phyloP scores from a whole-genome alignment of 30 jellyfish, hydroid and myxozoan genomes.

The Morbakka virulenta region DNA sequence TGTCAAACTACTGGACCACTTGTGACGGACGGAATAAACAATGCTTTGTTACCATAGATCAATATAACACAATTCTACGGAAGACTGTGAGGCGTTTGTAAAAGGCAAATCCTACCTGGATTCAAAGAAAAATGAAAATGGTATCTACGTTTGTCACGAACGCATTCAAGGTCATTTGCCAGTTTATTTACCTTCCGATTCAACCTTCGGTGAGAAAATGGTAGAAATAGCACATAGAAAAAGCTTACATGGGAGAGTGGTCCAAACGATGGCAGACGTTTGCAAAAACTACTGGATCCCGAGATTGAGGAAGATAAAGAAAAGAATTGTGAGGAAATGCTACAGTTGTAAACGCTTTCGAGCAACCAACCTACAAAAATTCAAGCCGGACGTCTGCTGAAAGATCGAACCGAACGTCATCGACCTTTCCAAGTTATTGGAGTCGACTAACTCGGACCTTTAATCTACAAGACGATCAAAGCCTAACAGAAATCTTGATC shows the following conservation, averaged over 20 bases:
- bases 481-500: not conserved
- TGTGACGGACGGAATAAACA: no score
- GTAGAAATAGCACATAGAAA: not conserved
- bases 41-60: not conserved
- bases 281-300: constrained; percentile 3
- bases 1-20: no score
- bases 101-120: no score
- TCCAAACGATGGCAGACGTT: constrained; percentile 5
- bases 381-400: constrained; percentile 3
- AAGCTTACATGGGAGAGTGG: not conserved
- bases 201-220: not conserved
- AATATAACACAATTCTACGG: no score
- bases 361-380: constrained; percentile 26
- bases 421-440: constrained; percentile 33
- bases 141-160: constrained; percentile 1
- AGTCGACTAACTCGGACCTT: constrained; percentile 38
- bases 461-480: not conserved
- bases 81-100: no score
- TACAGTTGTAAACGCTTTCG: constrained; percentile 5
- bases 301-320: not conserved
- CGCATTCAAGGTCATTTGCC: no score
- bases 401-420: constrained; percentile 1
- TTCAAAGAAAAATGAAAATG: no score
- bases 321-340: not conserved
- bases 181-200: no score